These are phyloP conservation scores for Bathynomus jamesi DNA, from an alignment of 1,140 invertebrate genomes.

Conservation along the genomic window DNA sequence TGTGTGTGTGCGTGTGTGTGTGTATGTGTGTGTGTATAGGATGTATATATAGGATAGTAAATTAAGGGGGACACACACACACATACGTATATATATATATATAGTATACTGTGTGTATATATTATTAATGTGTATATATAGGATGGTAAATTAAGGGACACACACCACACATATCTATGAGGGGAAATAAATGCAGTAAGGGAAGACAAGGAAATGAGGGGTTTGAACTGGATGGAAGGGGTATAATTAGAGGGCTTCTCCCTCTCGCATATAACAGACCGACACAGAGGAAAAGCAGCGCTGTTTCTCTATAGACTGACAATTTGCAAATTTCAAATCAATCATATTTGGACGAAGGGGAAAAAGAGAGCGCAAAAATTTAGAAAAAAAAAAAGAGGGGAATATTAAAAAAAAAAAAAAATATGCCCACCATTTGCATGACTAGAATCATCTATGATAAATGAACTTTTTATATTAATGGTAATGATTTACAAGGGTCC, in stretches of 20 bases:
- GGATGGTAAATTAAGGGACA: too few species aligned
- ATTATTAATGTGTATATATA: neutral
- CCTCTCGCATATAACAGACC: neutral
- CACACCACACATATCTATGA: too few species aligned
- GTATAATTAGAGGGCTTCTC: neutral
- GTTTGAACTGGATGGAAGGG: neutral
- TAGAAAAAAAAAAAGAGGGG: neutral
- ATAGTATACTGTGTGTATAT: neutral
- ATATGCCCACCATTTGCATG: neutral
- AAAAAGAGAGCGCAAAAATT: neutral
- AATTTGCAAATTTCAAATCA: neutral
- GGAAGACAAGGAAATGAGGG: neutral
- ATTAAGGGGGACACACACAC: neutral
- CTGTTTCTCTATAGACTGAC: neutral
- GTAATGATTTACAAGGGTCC: neutral
- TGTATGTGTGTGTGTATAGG: neutral
- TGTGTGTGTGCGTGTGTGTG: neutral
- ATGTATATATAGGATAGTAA: neutral
- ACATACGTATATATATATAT: conserved; percentile 3
- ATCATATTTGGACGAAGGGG: neutral
- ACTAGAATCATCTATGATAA: neutral
- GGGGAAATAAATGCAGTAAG: neutral
- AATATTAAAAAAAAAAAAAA: neutral
- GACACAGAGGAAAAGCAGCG: neutral
- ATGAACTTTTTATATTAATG: conserved; percentile 2